phyloP scores from a whole-genome alignment of 2,888 invertebrate species.

The Nesidiocoris tenuis region DNA sequence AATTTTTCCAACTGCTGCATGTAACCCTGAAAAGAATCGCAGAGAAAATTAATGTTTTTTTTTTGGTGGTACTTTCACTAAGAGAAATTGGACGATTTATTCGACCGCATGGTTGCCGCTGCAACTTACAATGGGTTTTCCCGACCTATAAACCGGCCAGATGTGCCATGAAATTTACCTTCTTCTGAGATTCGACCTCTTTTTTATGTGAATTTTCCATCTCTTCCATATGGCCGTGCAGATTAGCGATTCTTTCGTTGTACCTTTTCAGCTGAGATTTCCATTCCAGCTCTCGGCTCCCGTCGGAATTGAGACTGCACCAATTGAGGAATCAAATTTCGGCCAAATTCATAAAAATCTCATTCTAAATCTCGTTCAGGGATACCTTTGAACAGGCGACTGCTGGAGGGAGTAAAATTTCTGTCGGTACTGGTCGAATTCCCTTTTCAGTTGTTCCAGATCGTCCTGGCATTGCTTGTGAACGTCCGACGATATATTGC shows the following conservation, averaged over 20 bases:
- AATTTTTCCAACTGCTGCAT: slow-evolving; percentile 42
- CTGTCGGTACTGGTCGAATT: slow-evolving; percentile 67
- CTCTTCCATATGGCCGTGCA: slow-evolving; percentile 64
- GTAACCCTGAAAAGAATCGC: slow-evolving; percentile 54
- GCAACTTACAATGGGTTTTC: too few relatives aligned
- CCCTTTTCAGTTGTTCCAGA: slow-evolving; percentile 62
- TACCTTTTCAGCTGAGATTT: slow-evolving; percentile 62
- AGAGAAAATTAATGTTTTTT: too few relatives aligned
- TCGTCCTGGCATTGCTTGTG: slow-evolving; percentile 67
- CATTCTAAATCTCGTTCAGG: too few relatives aligned
- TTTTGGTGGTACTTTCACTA: too few relatives aligned
- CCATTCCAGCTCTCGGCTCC: slow-evolving; percentile 44
- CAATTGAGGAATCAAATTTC: too few relatives aligned
- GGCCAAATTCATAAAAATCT: too few relatives aligned
- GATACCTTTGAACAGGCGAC: slow-evolving; percentile 37
- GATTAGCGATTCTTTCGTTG: slow-evolving; percentile 66
- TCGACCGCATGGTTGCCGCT: too few relatives aligned
- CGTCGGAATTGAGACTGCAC: slow-evolving; percentile 28
- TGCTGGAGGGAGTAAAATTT: slow-evolving; percentile 51
- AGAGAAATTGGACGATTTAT: too few relatives aligned
- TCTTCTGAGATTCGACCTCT: slow-evolving; percentile 61
- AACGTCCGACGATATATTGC: slow-evolving; percentile 51
- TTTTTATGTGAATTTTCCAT: slow-evolving; percentile 65
- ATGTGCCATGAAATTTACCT: too few relatives aligned
- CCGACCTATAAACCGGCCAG: too few relatives aligned